Evolutionary conservation across 2,888 invertebrate genomes (phyloP).

Genomic region (Spilarctia lutea): DNA sequence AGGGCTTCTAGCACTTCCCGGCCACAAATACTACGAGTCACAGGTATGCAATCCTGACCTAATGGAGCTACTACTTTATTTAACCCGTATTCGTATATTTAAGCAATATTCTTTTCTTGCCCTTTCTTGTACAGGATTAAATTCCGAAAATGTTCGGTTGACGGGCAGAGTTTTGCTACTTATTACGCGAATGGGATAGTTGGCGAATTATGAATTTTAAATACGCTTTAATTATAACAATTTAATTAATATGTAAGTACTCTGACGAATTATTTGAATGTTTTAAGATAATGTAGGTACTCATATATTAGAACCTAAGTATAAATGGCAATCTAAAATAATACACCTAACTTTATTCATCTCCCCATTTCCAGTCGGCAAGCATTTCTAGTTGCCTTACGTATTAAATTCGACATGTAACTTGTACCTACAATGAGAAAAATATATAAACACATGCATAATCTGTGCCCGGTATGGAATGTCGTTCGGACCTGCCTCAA

Average conservation of each 20-base stretch:
- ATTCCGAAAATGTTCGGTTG: background rate
- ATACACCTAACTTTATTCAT: background rate
- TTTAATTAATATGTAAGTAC: no score
- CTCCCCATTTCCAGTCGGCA: background rate
- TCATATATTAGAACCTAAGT: no score
- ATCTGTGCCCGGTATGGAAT: conserved; percentile 52
- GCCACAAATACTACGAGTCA: background rate
- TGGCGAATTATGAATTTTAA: no score
- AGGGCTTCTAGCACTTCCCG: background rate
- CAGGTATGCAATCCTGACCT: background rate
- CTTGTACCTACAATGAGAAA: background rate
- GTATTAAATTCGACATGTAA: background rate
- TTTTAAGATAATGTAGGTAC: background rate
- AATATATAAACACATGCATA: conserved; percentile 16
- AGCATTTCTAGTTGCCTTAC: background rate
- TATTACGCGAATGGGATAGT: background rate
- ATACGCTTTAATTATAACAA: no score
- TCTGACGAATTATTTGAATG: background rate
- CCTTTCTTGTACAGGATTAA: background rate
- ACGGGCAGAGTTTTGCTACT: background rate
- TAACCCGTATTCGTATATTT: background rate
- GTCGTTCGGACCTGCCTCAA: conserved; percentile 64
- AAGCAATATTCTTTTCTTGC: background rate
- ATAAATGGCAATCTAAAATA: background rate
- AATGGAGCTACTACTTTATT: background rate